Evolutionary conservation across 2,113 vertebrate genomes (phyloP), one percentile per base, ranked within the genome.

Genomic region (Eublepharis macularius): DNA sequence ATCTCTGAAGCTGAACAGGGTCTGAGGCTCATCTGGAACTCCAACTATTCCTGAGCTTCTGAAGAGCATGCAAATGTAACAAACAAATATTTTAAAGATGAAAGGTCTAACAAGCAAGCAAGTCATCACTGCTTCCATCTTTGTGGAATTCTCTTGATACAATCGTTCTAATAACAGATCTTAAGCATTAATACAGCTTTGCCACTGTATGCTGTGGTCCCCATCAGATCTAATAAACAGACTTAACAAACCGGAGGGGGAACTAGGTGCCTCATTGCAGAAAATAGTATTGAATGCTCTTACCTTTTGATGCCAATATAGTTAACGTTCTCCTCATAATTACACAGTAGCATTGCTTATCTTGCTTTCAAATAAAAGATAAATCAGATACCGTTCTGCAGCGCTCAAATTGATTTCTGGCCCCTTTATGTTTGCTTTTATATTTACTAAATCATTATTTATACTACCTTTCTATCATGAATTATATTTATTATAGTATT

Each of bases 271-370:
- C 10, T 5, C 45, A 47, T 47, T 78, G 9, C 54, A 78, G 75
- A n/a, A 57, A 36, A 39, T 60, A 49, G 10, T 78, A 4, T 82
- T 34, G 21, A 6, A 90, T 5, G 45, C 72, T 88, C 75, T 85
- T 21, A 88, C 57, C 47, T 36, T 86, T 88, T 78, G 76, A 81
- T 60, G 36, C 76, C 92, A 63, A 43, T 66, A 7, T 1, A 87
- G 76, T 85, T 81, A 73, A 75, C 85, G 69, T 87, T 76, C 47
- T 10, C 49, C 17, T 21, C 12, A 39, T 69, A 69, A 36, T 5
- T 10, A 5, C 45, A 47, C 10, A 47, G 45, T 69, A n/a, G 34
- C 36, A n/a, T 34, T 36, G 17, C 1, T 69, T 69, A 69, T n/a
- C 68, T 6, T 69, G 4, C 34, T 36, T 36, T 69, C n/a, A 17